Evolutionary conservation across 1,140 invertebrate genomes (phyloP), one percentile per base, ranked within the genome.

Genomic region (Spodoptera litura): DNA sequence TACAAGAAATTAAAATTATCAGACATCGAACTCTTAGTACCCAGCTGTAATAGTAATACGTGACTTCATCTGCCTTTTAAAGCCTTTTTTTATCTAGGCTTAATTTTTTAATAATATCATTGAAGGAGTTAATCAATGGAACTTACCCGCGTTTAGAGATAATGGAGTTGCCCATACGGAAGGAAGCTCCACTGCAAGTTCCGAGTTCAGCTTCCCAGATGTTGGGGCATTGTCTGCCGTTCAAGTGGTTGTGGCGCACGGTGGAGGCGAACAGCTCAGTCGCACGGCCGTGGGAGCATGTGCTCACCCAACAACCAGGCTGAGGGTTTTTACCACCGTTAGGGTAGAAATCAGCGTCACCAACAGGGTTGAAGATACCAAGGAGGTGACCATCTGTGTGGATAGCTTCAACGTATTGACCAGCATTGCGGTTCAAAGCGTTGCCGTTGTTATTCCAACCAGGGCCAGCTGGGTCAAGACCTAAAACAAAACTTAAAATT

Each of bases 351-450:
- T 96, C 95, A 10, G 91, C 89, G 56, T 94, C 80, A 20, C 93
- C 95, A 2, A 94, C 78, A 0, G 92, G 73, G 0, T 87, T 78
- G 2, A 75, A 59, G 9, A 95, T 90, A 11, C 95, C 95, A 0
- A 95, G 81, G 0, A 78, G 6, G 49, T 92, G 88, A 49, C 91
- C 94, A 76, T 95, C 95, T 0, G 96, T 96, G 86, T 97, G 96
- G 68, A 97, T 96, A 3, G 94, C 89, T 82, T 96, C 95, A 0
- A 96, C 96, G 76, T 95, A 93, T n/a, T 61, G 75, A 0, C 95
- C 97, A 83, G 97, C 96, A 35, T 83, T 91, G 4, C 84, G 81
- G 38, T 85, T 85, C 68, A 90, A 81, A 3, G 80, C 73, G 8
- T 88, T 81, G 2, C 76, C 52, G 77, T 86, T 90, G 15, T 78